A percentile compares a stretch with the other conserved stretches of the same genome.
Conservation (phyloP, 2,888 invertebrate genomes). For the Lymantria dispar region DNA sequence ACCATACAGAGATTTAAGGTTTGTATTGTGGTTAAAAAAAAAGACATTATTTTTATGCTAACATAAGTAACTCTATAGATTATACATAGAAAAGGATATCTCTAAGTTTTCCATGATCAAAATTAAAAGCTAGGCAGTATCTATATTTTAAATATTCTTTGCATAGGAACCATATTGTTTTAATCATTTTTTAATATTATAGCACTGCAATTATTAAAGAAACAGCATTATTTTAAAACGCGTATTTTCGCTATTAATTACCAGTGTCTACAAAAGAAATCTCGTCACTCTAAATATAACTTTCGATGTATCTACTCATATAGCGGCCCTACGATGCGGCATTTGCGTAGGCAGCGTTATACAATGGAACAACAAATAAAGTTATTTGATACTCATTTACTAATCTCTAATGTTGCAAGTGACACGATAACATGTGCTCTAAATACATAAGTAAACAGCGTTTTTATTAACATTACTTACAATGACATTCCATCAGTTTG, state of each 20-base stretch:
- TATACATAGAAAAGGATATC: too few species aligned
- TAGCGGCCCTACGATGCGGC: conserved; percentile 14
- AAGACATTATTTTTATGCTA: too few species aligned
- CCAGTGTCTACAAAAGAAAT: conserved; percentile 1
- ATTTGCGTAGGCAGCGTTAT: conserved; percentile 28
- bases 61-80: too few species aligned
- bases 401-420: not conserved
- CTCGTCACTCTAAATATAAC: conserved; percentile 19
- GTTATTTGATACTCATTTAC: not conserved
- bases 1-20: too few species aligned
- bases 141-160: too few species aligned
- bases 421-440: conserved; percentile 1
- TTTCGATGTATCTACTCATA: conserved; percentile 9
- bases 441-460: conserved; percentile 21
- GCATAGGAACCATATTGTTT: too few species aligned
- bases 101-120: too few species aligned
- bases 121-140: too few species aligned
- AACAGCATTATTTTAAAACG: too few species aligned
- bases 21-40: too few species aligned
- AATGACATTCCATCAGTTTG: conserved; percentile 63
- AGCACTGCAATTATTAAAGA: too few species aligned
- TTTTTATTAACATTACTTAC: conserved; percentile 39
- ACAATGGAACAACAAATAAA: not conserved
- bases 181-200: too few species aligned
- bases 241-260: not conserved